phyloP scores from a whole-genome alignment of 2,797 vertebrate species.

The Thamnophis elegans region DNA sequence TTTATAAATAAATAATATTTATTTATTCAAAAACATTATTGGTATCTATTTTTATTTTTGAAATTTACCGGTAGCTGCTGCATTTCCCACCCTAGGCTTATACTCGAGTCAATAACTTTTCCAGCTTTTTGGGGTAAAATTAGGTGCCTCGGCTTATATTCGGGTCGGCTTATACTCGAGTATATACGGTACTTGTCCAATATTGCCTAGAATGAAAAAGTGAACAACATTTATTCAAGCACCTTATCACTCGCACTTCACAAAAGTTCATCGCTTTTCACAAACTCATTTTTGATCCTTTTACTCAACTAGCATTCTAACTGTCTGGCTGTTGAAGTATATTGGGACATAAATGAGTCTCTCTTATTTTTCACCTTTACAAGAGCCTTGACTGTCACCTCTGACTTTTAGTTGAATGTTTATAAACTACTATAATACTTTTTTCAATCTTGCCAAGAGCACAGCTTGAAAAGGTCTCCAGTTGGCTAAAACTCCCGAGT shows the following conservation, averaged over 20 bases:
- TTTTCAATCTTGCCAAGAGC: conserved; percentile 15
- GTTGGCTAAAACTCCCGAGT: conserved; percentile 15
- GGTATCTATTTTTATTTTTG: no score
- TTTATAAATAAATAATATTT: no score
- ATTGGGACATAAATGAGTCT: conserved; percentile 35
- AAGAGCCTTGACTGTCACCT: conserved; percentile 5
- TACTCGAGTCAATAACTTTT: no score
- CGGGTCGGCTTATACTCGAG: no score
- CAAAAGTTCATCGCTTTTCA: conserved; percentile 4
- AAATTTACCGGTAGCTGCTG: no score
- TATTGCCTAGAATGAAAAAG: not conserved
- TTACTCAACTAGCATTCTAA: not conserved
- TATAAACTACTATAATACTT: not conserved
- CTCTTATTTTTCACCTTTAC: conserved; percentile 21
- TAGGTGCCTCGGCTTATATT: no score
- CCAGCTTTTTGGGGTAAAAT: no score
- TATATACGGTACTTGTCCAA: no score
- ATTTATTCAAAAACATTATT: no score
- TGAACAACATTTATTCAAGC: not conserved
- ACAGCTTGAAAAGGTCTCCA: not conserved
- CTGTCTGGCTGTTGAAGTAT: conserved; percentile 16
- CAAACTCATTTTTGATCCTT: conserved; percentile 3
- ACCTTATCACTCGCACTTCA: not conserved
- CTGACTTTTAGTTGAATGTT: not conserved
- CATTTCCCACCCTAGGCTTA: no score